Conservation (phyloP, 2,888 invertebrate genomes). For the Hedya salicella region DNA sequence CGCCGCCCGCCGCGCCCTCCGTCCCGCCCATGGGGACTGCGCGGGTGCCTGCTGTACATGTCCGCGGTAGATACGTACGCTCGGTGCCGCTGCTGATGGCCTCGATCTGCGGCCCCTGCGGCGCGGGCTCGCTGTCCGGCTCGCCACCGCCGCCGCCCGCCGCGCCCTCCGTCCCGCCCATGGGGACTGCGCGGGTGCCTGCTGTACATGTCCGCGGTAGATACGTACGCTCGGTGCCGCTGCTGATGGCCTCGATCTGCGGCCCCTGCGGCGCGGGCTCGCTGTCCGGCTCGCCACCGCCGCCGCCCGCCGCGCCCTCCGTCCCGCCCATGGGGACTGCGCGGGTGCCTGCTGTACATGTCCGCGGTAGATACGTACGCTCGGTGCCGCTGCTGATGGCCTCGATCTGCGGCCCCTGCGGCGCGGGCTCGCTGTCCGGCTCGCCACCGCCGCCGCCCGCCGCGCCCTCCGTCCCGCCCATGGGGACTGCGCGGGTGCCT, state of each 20-base stretch:
- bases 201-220: too few species aligned
- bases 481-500: too few species aligned
- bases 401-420: slow-evolving; percentile 86
- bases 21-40: too few species aligned
- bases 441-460: slow-evolving; percentile 56
- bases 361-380: slow-evolving; percentile 69
- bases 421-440: slow-evolving; percentile 65
- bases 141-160: slow-evolving; percentile 53
- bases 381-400: slow-evolving; percentile 92
- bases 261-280: slow-evolving; percentile 73
- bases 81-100: slow-evolving; percentile 92
- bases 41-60: too few species aligned
- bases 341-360: too few species aligned
- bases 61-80: slow-evolving; percentile 78
- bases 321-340: slow-evolving; percentile 77
- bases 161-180: slow-evolving; percentile 54
- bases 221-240: slow-evolving; percentile 87
- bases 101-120: slow-evolving; percentile 86
- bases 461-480: slow-evolving; percentile 56
- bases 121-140: slow-evolving; percentile 65
- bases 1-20: too few species aligned
- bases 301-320: slow-evolving; percentile 51
- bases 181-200: too few species aligned
- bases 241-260: slow-evolving; percentile 91
- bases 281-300: slow-evolving; percentile 59